Conservation (phyloP, 2,797 vertebrate genomes). For the Myotis planiceps region DNA sequence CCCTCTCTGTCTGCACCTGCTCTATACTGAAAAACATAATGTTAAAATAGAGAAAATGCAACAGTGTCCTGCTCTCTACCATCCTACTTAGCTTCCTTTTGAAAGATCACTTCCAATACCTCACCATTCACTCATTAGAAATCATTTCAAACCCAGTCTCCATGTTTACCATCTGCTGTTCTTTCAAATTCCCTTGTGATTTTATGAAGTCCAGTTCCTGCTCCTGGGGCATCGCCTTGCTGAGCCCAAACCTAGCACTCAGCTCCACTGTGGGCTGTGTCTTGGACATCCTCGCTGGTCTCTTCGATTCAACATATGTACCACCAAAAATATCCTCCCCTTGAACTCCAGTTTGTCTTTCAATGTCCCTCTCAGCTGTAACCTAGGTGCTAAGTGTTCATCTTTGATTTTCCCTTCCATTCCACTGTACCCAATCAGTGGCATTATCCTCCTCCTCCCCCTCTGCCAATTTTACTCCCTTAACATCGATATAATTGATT, state of each 20-base stretch:
- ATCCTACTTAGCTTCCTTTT: neutral
- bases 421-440: neutral
- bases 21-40: neutral
- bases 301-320: neutral
- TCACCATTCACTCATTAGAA: neutral
- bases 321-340: neutral
- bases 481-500: neutral
- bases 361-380: neutral
- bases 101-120: neutral
- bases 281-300: neutral
- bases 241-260: neutral
- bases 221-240: neutral
- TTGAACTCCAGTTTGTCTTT: neutral
- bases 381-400: neutral
- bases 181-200: neutral
- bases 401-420: neutral
- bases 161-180: neutral
- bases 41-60: neutral
- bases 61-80: neutral
- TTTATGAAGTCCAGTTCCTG: neutral
- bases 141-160: neutral
- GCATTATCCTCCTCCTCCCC: rapidly evolving
- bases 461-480: neutral
- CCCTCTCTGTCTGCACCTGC: neutral
- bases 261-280: rapidly evolving